Base-by-base conservation (phyloP, 2,113 vertebrate species). In the Phodopus roborovskii region DNA sequence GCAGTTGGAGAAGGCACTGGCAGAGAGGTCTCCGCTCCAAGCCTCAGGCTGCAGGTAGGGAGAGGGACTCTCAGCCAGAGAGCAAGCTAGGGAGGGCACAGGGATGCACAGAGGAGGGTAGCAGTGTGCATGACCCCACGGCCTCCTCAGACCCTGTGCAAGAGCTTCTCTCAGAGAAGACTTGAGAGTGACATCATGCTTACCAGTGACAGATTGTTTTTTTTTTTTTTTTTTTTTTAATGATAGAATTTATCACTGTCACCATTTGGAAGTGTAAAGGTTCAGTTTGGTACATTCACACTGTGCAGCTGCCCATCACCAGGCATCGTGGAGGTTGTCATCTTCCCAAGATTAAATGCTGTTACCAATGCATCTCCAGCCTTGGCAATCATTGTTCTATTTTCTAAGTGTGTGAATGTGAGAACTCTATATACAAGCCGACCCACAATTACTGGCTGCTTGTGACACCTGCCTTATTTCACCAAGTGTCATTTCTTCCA, bases 51-150 rank as follows among this genome's bases (percentile, higher is more conserved):
- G 39, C 17, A 36, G 74, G 45, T 16, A 45, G 42, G 50, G n/a
- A 36, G 50, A 19, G 3, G 60, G n/a, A 19, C 28, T 17, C 56
- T 17, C 56, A 68, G 58, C 3, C n/a, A 30, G 1, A 36, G 39
- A 22, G 24, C 8, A 42, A 50, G 42, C 19, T 0, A 30, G 10
- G 50, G 42, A 5, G 7, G 64, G 1, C 5, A 3, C 36, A 39
- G 48, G 50, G 28, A 48, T 87, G 16, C 58, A 45, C 2, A 56
- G 42, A 22, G 56, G 12, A 0, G n/a, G 24, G 30, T 13, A 2
- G 39, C 12, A 12, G 75, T 11, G 22, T 5, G 12, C 6, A 1
- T 15, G 22, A 33, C 6, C 22, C 66, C 4, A 26, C 24, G 64
- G 10, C 33, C 39, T 24, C n/a, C 42, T 16, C 22, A 1, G 45